phyloP scores from a whole-genome alignment of 2,888 invertebrate genomes.

The Leptothorax acervorum region DNA sequence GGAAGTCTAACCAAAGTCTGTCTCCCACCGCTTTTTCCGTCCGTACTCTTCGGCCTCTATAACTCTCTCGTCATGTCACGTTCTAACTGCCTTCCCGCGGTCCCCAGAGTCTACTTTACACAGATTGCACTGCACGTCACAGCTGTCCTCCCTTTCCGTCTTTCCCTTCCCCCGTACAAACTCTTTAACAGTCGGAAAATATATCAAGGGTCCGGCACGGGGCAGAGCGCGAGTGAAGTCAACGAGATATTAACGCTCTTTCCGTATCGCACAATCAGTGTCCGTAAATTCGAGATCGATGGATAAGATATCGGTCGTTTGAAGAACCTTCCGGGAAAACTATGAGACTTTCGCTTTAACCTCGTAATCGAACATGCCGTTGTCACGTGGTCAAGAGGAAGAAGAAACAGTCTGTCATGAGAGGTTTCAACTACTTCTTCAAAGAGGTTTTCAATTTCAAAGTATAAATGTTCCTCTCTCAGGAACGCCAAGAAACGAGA shows the following conservation, averaged over 20 bases:
- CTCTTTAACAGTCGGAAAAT: constrained; percentile 42
- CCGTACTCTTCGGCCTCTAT: constrained; percentile 53
- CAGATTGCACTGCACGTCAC: constrained; percentile 77
- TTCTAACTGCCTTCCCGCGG: constrained; percentile 62
- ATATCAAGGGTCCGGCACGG: constrained; percentile 15
- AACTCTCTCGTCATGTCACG: constrained; percentile 67
- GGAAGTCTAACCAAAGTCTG: constrained; percentile 56
- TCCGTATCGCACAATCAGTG: constrained; percentile 44
- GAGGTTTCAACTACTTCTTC: background rate
- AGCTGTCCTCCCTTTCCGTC: constrained; percentile 33
- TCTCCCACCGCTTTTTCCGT: constrained; percentile 39
- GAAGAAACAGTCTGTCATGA: constrained; percentile 23
- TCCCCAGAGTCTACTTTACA: constrained; percentile 77
- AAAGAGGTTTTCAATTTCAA: constrained; percentile 8
- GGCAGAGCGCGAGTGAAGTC: constrained; percentile 1
- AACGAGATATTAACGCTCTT: constrained; percentile 5
- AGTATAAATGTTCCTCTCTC: background rate
- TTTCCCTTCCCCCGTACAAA: background rate
- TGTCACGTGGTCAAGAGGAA: constrained; percentile 33
- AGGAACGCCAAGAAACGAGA: background rate
- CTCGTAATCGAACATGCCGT: constrained; percentile 7
- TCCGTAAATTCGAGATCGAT: constrained; percentile 11
- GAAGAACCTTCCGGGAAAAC: background rate
- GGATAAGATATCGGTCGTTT: background rate
- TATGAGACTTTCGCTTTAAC: background rate